Conservation (phyloP, 2,888 invertebrate genomes). For the Phengaris alcon region DNA sequence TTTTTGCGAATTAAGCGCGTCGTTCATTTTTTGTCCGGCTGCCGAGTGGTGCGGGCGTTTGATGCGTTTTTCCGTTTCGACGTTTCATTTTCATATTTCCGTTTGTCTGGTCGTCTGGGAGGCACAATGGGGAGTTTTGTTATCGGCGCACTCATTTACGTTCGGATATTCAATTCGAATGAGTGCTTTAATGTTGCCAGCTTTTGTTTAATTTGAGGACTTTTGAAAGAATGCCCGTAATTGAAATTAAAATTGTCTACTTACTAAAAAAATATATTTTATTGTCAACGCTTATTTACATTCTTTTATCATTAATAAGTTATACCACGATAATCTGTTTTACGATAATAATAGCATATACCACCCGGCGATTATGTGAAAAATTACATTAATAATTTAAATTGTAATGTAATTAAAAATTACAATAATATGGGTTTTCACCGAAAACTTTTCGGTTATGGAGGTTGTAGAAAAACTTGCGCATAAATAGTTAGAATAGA, state of each 20-base stretch:
- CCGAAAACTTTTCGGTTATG: too few relatives aligned
- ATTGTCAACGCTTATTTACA: background rate
- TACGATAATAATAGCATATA: too few relatives aligned
- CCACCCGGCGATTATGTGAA: too few relatives aligned
- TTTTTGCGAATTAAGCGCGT: conserved; percentile 79
- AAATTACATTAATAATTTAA: too few relatives aligned
- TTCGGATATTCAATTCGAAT: conserved; percentile 60
- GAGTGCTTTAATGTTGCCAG: conserved; percentile 49
- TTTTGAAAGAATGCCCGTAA: background rate
- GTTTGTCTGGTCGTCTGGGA: conserved; percentile 66
- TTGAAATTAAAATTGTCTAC: background rate
- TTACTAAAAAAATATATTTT: background rate
- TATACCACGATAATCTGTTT: too few relatives aligned
- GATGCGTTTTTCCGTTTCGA: conserved; percentile 75
- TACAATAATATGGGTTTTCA: too few relatives aligned
- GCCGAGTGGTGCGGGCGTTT: conserved; percentile 60
- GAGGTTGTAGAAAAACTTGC: too few relatives aligned
- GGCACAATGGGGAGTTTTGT: conserved; percentile 57
- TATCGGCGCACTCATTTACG: conserved; percentile 50
- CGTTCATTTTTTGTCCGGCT: conserved; percentile 74
- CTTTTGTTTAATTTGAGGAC: conserved; percentile 23
- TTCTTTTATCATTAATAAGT: background rate
- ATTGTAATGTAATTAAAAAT: too few relatives aligned
- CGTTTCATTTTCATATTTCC: conserved; percentile 78
- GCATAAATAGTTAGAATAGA: too few relatives aligned